A percentile compares a stretch with the other conserved stretches of the same genome.
Conservation (phyloP, 1,140 invertebrate species). For the Drosophila tristis region DNA sequence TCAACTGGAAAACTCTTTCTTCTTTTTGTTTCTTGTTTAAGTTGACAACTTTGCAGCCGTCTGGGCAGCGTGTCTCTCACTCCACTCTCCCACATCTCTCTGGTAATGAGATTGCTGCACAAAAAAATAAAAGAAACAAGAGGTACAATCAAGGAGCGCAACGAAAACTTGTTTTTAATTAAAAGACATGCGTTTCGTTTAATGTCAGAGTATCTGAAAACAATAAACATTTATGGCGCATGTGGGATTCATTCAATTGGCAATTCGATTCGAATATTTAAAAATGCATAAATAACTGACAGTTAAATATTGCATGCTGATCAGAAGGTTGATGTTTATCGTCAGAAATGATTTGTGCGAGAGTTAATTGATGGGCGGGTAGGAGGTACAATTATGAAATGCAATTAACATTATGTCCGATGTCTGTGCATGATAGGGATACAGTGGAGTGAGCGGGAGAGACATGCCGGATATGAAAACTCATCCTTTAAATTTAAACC, state of each 20-base stretch:
- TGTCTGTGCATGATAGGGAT: slow-evolving; percentile 27
- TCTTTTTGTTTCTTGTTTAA: slow-evolving; percentile 49
- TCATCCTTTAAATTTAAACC: not conserved
- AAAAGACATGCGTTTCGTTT: slow-evolving; percentile 63
- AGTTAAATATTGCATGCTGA: slow-evolving; percentile 28
- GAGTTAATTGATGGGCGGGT: slow-evolving; percentile 39
- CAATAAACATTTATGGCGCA: too few species aligned
- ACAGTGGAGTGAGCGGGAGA: too few species aligned
- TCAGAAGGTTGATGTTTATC: slow-evolving; percentile 33
- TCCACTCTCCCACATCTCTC: not conserved
- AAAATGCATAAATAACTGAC: slow-evolving; percentile 69
- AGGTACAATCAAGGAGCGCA: slow-evolving; percentile 48
- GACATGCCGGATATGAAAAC: too few species aligned
- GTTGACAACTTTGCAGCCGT: slow-evolving; percentile 72
- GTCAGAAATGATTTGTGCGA: slow-evolving; percentile 49
- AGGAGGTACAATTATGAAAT: slow-evolving; percentile 56
- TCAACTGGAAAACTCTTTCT: slow-evolving; percentile 35
- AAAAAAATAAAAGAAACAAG: slow-evolving; percentile 30
- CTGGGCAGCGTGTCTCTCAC: slow-evolving; percentile 29
- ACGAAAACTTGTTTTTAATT: slow-evolving; percentile 77
- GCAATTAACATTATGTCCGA: slow-evolving; percentile 45
- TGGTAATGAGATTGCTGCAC: slow-evolving; percentile 52
- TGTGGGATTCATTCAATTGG: slow-evolving; percentile 43
- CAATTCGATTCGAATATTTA: slow-evolving; percentile 75
- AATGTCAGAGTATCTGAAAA: slow-evolving; percentile 8